These are phyloP conservation scores for Leptopilina syphax DNA, from an alignment of 2,888 invertebrate species.

Conservation along the genomic window DNA sequence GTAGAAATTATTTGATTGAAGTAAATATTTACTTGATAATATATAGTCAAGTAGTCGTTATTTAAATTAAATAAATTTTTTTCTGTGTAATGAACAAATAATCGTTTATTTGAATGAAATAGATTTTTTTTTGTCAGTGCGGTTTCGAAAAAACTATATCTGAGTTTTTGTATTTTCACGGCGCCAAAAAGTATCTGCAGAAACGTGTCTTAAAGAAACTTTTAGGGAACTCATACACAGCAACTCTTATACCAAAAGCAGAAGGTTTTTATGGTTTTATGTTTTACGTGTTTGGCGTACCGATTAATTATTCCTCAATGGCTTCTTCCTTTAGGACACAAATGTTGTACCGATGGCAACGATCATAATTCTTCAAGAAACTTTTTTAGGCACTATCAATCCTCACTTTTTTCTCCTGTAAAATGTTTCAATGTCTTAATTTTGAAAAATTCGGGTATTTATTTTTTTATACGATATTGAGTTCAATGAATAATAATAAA, in stretches of 20 bases:
- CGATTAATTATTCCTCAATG: constrained; percentile 66
- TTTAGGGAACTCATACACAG: neutral
- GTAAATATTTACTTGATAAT: no score
- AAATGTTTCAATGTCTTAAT: no score
- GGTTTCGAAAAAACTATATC: no score
- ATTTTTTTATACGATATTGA: no score
- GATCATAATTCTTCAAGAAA: constrained; percentile 47
- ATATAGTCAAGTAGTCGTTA: no score
- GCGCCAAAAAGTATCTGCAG: neutral
- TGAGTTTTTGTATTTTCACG: neutral
- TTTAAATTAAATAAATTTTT: no score
- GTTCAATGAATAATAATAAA: no score
- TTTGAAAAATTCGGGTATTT: no score
- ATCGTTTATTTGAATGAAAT: no score
- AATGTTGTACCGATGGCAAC: constrained; percentile 49
- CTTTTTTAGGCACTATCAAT: constrained; percentile 63
- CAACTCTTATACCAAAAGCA: constrained; percentile 24
- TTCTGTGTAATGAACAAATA: no score
- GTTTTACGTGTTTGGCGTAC: constrained; percentile 68
- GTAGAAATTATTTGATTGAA: no score
- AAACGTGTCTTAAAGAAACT: neutral
- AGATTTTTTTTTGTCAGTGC: no score
- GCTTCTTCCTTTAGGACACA: constrained; percentile 44
- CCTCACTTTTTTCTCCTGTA: constrained; percentile 36
- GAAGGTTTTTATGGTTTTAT: constrained; percentile 53